A percentile compares a stretch with the other conserved stretches of the same genome.
These are phyloP conservation scores for Pyrrhosoma nymphula DNA, from an alignment of 2,888 invertebrate species.

Conservation along the genomic window DNA sequence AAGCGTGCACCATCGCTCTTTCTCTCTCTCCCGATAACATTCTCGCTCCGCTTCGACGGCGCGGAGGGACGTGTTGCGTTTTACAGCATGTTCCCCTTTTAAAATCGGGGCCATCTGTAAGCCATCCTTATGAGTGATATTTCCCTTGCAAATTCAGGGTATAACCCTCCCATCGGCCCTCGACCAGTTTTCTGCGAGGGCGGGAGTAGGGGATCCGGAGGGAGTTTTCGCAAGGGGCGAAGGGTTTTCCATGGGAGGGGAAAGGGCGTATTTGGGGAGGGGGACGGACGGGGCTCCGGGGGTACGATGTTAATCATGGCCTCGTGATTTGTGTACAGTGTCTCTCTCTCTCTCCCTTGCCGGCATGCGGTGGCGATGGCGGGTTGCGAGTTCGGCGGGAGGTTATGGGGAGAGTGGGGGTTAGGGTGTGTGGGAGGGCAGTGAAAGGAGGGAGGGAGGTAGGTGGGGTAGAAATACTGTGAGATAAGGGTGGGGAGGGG, in stretches of 20 bases:
- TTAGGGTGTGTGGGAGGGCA: neutral
- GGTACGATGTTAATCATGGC: slow-evolving; percentile 65
- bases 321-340: slow-evolving; percentile 67
- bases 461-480: neutral
- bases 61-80: slow-evolving; percentile 52
- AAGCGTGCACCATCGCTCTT: neutral
- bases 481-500: neutral
- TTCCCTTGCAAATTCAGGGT: slow-evolving; percentile 67
- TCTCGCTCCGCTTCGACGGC: neutral
- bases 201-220: neutral
- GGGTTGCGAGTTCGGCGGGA: neutral
- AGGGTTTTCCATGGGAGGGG: too few relatives aligned
- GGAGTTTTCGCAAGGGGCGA: too few relatives aligned
- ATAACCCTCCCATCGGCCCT: slow-evolving; percentile 36
- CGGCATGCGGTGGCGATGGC: slow-evolving; percentile 21
- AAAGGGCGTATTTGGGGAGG: neutral
- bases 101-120: slow-evolving; percentile 63
- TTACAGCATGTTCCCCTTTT: slow-evolving; percentile 62
- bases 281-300: neutral
- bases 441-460: neutral
- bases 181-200: slow-evolving; percentile 21
- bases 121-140: slow-evolving; percentile 65
- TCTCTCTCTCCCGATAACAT: neutral
- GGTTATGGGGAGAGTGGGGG: slow-evolving; percentile 10
- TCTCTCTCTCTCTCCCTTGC: slow-evolving; percentile 14